Evolutionary conservation across 2,888 invertebrate species (phyloP).

Genomic region (Phoenoteleia sp.): DNA sequence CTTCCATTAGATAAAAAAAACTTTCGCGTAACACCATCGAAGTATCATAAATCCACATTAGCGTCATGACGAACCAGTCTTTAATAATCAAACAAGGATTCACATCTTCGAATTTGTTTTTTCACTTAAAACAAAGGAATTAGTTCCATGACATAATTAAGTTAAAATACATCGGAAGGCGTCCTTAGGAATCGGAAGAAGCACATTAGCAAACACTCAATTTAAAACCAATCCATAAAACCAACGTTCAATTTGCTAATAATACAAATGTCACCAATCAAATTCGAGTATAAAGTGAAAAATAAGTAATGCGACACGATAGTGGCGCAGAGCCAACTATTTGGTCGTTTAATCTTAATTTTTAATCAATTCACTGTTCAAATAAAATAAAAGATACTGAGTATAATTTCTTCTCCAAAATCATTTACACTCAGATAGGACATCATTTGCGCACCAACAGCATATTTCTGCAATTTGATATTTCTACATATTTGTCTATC

Average conservation of each 20-base stretch:
- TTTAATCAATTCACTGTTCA: not conserved
- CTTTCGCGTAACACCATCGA: not conserved
- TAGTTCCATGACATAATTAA: too few species aligned
- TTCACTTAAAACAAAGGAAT: too few species aligned
- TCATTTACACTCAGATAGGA: not conserved
- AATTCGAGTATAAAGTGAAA: slow-evolving; percentile 42
- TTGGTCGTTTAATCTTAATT: slow-evolving; percentile 36
- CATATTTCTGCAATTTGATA: not conserved
- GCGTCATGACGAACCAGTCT: not conserved
- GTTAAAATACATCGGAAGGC: too few species aligned
- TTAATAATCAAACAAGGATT: not conserved
- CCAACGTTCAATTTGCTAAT: slow-evolving; percentile 53
- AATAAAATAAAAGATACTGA: too few species aligned
- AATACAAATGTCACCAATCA: slow-evolving; percentile 52
- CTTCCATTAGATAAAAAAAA: not conserved
- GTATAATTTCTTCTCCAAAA: not conserved
- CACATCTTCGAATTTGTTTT: not conserved
- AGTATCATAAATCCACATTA: slow-evolving; percentile 3
- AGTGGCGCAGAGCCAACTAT: slow-evolving; percentile 41
- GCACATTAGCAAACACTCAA: not conserved
- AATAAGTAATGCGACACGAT: slow-evolving; percentile 49
- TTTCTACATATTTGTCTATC: not conserved
- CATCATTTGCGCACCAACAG: not conserved
- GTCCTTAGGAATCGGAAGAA: slow-evolving; percentile 32
- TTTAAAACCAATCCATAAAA: slow-evolving; percentile 24